Conservation (phyloP, 2,888 invertebrate species). For the Zootermopsis nevadensis region DNA sequence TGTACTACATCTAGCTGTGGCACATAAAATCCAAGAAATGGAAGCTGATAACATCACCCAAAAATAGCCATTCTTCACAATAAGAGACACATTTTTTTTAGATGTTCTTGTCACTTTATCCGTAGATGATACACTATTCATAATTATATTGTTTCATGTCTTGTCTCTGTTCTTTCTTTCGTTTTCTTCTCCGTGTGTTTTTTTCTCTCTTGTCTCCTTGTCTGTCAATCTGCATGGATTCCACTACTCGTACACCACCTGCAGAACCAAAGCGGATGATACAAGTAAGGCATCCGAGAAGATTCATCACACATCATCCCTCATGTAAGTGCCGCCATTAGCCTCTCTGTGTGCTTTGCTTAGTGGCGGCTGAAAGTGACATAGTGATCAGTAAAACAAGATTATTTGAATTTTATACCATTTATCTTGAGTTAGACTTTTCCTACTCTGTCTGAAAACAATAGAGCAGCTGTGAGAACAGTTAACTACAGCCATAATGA, state of each 20-base stretch:
- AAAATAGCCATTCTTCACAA: background rate
- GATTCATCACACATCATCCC: conserved; percentile 50
- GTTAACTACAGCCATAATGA: too few species aligned
- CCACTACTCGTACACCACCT: conserved; percentile 10
- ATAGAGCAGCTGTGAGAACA: too few species aligned
- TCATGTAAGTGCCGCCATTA: conserved; percentile 49
- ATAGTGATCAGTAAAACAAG: background rate
- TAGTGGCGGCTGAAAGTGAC: conserved; percentile 29
- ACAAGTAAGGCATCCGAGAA: conserved; percentile 49
- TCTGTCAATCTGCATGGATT: conserved; percentile 42
- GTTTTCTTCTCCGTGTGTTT: conserved; percentile 43
- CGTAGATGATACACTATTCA: background rate
- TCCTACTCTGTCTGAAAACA: too few species aligned
- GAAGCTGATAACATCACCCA: too few species aligned
- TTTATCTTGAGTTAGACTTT: too few species aligned
- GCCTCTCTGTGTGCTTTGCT: background rate
- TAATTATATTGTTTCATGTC: background rate
- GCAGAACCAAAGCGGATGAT: conserved; percentile 46
- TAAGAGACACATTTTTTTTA: background rate
- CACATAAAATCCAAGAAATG: too few species aligned
- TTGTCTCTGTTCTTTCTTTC: conserved; percentile 17
- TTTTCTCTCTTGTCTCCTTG: conserved; percentile 39
- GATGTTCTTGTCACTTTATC: background rate
- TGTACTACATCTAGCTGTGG: too few species aligned
- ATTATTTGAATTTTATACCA: too few species aligned